phyloP scores from a whole-genome alignment of 2,113 vertebrate species.

The Atrichornis clamosus region DNA sequence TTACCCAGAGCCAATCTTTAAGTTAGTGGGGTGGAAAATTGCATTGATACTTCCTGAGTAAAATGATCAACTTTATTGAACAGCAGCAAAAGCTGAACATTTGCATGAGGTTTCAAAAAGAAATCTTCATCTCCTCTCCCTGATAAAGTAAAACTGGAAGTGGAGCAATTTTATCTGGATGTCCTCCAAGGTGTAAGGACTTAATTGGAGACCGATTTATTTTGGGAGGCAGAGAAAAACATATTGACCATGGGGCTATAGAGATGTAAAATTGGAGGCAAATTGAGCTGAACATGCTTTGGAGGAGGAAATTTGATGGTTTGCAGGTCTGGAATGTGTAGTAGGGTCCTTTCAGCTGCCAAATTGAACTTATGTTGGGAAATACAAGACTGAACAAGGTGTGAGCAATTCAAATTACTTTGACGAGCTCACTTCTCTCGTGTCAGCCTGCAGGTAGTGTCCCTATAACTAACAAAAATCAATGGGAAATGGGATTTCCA shows the following conservation, averaged over 20 bases:
- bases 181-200: not conserved
- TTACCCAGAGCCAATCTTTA: constrained; percentile 32
- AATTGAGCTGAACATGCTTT: not conserved
- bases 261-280: not conserved
- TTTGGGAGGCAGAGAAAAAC: not conserved
- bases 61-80: constrained; percentile 60
- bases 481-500: not conserved
- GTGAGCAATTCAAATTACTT: not conserved
- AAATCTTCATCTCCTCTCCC: not conserved
- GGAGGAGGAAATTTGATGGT: not conserved
- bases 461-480: not conserved
- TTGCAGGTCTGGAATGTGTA: not conserved
- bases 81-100: constrained; percentile 12
- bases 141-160: not conserved
- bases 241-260: not conserved
- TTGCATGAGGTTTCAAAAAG: constrained; percentile 29
- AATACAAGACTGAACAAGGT: fast-evolving
- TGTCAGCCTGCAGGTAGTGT: too few species aligned
- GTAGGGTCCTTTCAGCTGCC: not conserved
- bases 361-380: fast-evolving
- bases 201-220: constrained; percentile 15
- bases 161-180: not conserved
- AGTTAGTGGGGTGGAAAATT: constrained; percentile 58
- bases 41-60: constrained; percentile 36
- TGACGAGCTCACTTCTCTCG: not conserved